Percentiles rank a stretch among this genome's conserved stretches.
Evolutionary conservation across 2,888 invertebrate genomes (phyloP).

Genomic region (Synanthedon andrenaeformis): DNA sequence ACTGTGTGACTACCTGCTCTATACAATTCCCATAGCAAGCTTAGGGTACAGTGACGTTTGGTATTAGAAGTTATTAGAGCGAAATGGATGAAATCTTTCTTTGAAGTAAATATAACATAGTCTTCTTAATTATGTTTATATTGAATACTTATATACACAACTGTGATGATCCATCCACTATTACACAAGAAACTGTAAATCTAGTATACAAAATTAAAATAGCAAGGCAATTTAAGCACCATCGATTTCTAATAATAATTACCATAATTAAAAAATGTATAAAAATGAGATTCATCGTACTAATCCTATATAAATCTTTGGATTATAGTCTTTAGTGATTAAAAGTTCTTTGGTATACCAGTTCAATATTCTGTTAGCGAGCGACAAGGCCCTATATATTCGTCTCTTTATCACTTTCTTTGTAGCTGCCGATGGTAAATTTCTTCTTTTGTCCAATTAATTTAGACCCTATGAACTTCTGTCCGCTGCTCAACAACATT

Average conservation of each 20-base stretch:
- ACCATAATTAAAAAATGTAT: not conserved
- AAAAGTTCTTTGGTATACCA: conserved; percentile 39
- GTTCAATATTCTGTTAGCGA: conserved; percentile 30
- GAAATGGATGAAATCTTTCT: no score
- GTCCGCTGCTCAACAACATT: conserved; percentile 11
- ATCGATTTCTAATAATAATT: not conserved
- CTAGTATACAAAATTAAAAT: no score
- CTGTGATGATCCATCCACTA: no score
- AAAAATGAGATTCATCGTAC: not conserved
- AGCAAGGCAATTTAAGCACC: no score
- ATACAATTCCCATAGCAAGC: no score
- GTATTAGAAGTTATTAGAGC: no score
- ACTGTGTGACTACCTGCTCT: no score
- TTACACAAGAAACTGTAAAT: no score
- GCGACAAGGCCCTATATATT: conserved; percentile 44
- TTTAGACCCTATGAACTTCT: conserved; percentile 45
- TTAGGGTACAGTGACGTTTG: no score
- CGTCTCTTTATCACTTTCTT: conserved; percentile 23
- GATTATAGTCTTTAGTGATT: conserved; percentile 10
- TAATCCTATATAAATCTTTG: conserved; percentile 1
- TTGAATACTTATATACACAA: no score
- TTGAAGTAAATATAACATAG: no score
- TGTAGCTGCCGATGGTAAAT: conserved; percentile 16
- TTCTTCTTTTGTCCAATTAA: not conserved
- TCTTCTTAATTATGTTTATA: no score